A percentile compares a stretch with the other conserved stretches of the same genome.
Conservation (phyloP, 2,888 invertebrate genomes). For the Ornithoptera alexandrae region DNA sequence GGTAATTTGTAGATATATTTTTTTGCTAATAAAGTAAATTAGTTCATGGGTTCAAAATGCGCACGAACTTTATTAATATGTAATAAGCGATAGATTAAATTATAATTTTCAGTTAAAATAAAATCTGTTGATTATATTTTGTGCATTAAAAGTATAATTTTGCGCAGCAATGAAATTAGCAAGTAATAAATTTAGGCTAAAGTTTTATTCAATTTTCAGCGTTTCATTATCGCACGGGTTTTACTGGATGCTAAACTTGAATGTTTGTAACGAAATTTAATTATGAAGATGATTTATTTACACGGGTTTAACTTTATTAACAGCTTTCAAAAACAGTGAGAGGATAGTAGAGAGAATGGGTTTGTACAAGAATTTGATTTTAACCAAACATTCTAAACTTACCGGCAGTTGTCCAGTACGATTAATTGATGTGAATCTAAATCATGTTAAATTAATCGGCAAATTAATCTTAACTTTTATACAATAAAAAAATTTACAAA, state of each 20-base stretch:
- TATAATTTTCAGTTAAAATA: neutral
- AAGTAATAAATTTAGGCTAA: conserved; percentile 13
- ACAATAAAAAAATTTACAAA: neutral
- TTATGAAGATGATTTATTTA: conserved; percentile 22
- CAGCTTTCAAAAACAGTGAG: conserved; percentile 13
- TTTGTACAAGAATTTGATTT: conserved; percentile 7
- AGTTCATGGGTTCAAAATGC: neutral
- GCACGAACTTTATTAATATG: neutral
- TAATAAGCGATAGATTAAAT: neutral
- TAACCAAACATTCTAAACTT: neutral
- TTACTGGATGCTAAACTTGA: conserved; percentile 15
- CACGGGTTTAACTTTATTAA: conserved; percentile 15
- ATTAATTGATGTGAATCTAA: neutral
- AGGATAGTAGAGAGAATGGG: neutral
- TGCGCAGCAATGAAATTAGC: conserved; percentile 7
- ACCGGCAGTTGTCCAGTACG: neutral
- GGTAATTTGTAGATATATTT: too few relatives aligned
- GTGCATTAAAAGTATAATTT: neutral
- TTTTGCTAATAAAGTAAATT: neutral
- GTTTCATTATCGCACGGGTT: conserved; percentile 17
- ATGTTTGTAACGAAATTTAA: conserved; percentile 18
- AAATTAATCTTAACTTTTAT: neutral
- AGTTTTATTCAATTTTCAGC: conserved; percentile 21
- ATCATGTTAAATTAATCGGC: neutral
- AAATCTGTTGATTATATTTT: neutral